phyloP scores from a whole-genome alignment of 2,888 invertebrate species.

The Nephrocerus scutellatus region DNA sequence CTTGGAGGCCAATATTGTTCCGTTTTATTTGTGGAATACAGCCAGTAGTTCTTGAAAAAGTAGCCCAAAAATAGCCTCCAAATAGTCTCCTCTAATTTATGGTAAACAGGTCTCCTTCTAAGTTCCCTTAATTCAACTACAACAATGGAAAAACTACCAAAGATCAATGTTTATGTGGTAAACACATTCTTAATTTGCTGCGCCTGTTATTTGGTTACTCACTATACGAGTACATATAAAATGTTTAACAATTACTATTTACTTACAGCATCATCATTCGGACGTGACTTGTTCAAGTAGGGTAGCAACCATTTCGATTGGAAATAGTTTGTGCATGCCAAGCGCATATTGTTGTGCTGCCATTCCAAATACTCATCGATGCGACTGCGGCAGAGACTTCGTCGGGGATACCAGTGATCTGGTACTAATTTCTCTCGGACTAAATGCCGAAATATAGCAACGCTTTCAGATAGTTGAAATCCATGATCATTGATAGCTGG shows the following conservation, averaged over 20 bases:
- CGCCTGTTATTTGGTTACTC: neutral
- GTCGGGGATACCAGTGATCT: constrained; percentile 63
- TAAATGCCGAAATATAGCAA: constrained; percentile 64
- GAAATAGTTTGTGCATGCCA: constrained; percentile 56
- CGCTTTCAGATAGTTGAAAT: constrained; percentile 60
- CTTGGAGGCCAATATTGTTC: no score
- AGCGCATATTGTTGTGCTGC: constrained; percentile 62
- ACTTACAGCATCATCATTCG: constrained; percentile 47
- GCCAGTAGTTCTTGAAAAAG: no score
- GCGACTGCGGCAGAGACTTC: constrained; percentile 53
- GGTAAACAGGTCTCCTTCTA: no score
- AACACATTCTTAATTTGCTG: neutral
- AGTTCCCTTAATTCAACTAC: no score
- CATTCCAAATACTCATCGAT: constrained; percentile 68
- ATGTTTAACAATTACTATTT: neutral
- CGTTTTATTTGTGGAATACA: no score
- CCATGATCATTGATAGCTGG: constrained; percentile 63
- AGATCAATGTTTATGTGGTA: no score
- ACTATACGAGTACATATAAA: neutral
- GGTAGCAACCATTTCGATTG: constrained; percentile 52
- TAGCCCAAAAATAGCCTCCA: no score
- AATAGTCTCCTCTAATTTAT: no score
- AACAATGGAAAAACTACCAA: no score
- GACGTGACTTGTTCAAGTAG: constrained; percentile 48
- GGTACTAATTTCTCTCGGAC: constrained; percentile 50